Evolutionary conservation across 2,113 vertebrate genomes (phyloP).

Genomic region (Parotia lawesii): DNA sequence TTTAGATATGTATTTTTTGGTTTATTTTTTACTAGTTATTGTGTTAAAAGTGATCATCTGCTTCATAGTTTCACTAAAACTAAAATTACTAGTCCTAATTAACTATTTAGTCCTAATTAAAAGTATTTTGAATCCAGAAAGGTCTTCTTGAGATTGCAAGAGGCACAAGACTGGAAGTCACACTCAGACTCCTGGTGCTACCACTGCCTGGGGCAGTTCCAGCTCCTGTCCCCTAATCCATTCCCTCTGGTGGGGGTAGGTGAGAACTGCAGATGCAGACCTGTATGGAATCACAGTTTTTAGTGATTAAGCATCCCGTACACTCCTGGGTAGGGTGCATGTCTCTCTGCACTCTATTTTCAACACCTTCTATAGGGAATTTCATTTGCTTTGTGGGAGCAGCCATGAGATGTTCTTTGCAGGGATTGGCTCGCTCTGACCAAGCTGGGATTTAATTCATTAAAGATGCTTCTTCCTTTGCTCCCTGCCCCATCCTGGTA

Average conservation of each 20-base stretch:
- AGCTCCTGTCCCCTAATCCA: neutral
- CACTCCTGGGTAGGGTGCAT: rapidly evolving
- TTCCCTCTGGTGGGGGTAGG: rapidly evolving
- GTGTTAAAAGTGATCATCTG: neutral
- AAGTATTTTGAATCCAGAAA: neutral
- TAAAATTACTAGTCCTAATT: neutral
- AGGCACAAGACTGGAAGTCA: neutral
- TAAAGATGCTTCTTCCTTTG: neutral
- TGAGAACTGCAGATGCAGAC: neutral
- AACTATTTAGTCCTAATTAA: neutral
- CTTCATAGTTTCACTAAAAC: neutral
- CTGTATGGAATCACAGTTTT: neutral
- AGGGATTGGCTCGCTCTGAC: neutral
- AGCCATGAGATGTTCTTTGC: neutral
- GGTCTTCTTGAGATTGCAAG: neutral
- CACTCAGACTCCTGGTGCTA: rapidly evolving
- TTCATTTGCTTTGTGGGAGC: neutral
- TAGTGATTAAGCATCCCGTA: neutral
- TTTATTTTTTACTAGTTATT: neutral
- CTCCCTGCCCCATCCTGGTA: neutral
- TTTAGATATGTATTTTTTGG: neutral
- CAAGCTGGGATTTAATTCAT: neutral
- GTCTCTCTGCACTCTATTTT: neutral
- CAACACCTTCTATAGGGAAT: neutral
- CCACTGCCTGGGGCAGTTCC: neutral